Base-by-base conservation (phyloP, 1,140 invertebrate species). In the Lutraria rhynchaena region DNA sequence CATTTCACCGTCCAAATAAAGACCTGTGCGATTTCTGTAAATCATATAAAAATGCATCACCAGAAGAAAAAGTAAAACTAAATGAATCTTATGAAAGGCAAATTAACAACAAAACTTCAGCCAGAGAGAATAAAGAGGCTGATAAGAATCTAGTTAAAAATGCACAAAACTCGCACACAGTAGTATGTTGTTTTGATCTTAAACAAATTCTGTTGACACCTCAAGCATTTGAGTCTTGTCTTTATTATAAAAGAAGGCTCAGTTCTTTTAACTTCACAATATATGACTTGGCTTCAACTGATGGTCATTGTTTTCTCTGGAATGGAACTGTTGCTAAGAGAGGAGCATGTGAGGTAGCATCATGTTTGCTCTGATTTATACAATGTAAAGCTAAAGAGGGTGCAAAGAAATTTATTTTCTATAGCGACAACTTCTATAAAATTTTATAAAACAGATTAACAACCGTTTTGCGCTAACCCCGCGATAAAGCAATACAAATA, bases 341-440 rank as follows among this genome's bases (percentile, higher is more conserved):
- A 5, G 49, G 69, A 3, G 69, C 69, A 31, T 73, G 69, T 57
- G 46, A 73, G 33, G 24, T 75, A 4, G 35, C 41, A 60, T 75
- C 71, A 58, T 75, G 58, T 49, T 3, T 75, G 11, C 61, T 35
- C 29, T 15, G 11, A 15, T 61, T 75, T 75, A 44, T 61, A 24
- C 15, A 61, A 61, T 33, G 37, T 17, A 75, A 27, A 29, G 13
- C 11, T 29, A 11, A n/a, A 31, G 13, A 49, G 29, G 37, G 55
- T 15, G 46, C 60, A 41, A 31, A 58, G 46, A 22, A 41, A 22
- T 33, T 61, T 22, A 46, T 75, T 29, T 61, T 75, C 44, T 60
- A 75, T 24, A 61, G 55, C 61, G 71, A 75, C 24, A 75, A 75
- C 37, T 75, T 55, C 29, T 29, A 31, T 22, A n/a, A n/a, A n/a